Base-by-base conservation (phyloP, 2,797 vertebrate genomes). In the Acanthurus tractus region DNA sequence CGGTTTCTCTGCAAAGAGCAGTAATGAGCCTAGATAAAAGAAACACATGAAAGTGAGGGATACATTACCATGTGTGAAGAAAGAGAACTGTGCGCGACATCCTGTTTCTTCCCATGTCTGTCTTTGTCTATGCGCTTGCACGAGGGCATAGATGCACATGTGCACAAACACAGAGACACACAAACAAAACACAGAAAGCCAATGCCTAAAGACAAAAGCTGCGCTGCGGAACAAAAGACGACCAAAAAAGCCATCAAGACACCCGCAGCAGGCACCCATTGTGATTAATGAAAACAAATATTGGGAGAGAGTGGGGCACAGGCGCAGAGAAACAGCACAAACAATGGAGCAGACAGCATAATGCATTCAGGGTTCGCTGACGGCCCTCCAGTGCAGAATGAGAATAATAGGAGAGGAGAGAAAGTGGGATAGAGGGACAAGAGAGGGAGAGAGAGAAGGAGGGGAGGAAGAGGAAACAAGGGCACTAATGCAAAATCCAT, bases 221-320 rank as follows among this genome's bases (percentile, higher is more conserved):
- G 78, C 25, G 67, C 79, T 15, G 67, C 42, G 70, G 85, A 94
- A 94, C 89, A 96, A 95, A 94, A 93, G 85, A 83, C 71, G 34
- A 75, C 62, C 81, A 81, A 92, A 93, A 93, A 93, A 92, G 94
- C 95, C 95, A 96, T 96, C 93, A 96, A 96, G 95, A 96, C 94
- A 94, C 95, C 92, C 93, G 89, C 95, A 95, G 94, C 95, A 95
- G 95, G 93, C 94, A 88, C 95, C 95, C 95, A 96, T 95, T 95
- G 95, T 95, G 96, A 96, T 97, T 96, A 96, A 96, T 97, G 95
- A 96, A 96, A 96, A 96, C 94, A 96, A 97, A 97, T 94, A 96
- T 96, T 95, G 95, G 95, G 91, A 90, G 88, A 91, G 90, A 94
- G 88, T 80, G 83, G 83, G 88, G 86, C 85, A 83, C 82, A 81